phyloP scores from a whole-genome alignment of 2,888 invertebrate genomes.

The Mesorhabditis sp. region DNA sequence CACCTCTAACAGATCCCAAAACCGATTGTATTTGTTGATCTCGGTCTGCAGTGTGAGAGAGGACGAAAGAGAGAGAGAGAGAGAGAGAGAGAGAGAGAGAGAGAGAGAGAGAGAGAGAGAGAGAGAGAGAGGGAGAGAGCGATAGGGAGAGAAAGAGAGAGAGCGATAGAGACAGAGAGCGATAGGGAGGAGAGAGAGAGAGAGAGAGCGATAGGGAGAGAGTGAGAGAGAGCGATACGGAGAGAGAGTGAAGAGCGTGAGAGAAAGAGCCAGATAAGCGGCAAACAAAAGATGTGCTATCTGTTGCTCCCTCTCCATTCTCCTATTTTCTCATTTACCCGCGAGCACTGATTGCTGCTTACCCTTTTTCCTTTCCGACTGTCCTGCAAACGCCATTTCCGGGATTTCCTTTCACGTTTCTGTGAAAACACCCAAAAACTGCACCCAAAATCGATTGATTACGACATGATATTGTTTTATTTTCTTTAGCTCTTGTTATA shows the following conservation, averaged over 20 bases:
- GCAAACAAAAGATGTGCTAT: not conserved
- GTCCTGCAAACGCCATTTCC: not conserved
- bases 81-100: slow-evolving; percentile 7
- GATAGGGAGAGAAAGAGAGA: too few species aligned
- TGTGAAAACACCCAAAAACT: too few species aligned
- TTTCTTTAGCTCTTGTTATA: too few species aligned
- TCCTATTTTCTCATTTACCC: too few species aligned
- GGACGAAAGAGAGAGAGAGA: not conserved
- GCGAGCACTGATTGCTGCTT: not conserved
- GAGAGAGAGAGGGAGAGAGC: slow-evolving; percentile 10
- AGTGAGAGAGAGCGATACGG: too few species aligned
- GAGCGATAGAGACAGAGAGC: too few species aligned
- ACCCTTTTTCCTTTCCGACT: not conserved
- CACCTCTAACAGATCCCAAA: too few species aligned
- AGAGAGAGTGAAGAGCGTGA: not conserved
- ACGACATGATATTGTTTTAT: too few species aligned
- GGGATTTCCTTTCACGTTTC: too few species aligned
- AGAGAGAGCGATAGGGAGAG: not conserved
- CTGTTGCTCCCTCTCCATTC: not conserved
- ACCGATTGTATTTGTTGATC: too few species aligned
- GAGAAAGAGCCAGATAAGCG: not conserved
- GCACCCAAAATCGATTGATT: too few species aligned
- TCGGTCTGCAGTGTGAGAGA: not conserved
- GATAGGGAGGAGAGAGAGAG: slow-evolving; percentile 4
- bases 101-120: slow-evolving; percentile 7